Evolutionary conservation across 2,888 invertebrate species (phyloP).

Genomic region (Drosophila maculinotata): DNA sequence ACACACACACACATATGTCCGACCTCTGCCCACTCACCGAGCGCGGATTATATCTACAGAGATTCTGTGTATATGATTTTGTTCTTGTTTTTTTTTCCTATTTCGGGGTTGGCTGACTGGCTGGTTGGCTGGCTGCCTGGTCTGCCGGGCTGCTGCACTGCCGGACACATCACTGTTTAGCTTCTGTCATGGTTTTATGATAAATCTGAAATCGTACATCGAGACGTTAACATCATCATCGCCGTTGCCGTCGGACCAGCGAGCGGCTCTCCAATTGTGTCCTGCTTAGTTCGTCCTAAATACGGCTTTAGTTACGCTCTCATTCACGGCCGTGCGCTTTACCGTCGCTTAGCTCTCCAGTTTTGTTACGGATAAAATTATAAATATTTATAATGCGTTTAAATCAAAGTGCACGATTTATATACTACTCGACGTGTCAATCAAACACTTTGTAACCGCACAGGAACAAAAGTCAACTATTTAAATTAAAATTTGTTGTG

Average conservation of each 20-base stretch:
- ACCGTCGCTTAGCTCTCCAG: slow-evolving; percentile 33
- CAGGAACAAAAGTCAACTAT: background rate
- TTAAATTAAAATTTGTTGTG: slow-evolving; percentile 13
- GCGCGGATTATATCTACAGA: slow-evolving; percentile 74
- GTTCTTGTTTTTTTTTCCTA: slow-evolving; percentile 52
- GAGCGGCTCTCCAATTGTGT: slow-evolving; percentile 18
- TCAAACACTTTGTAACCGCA: slow-evolving; percentile 1
- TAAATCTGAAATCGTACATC: slow-evolving; percentile 84
- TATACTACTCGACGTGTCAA: background rate
- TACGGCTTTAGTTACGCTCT: slow-evolving; percentile 9
- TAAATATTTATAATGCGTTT: slow-evolving; percentile 13
- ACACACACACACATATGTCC: slow-evolving; percentile 22
- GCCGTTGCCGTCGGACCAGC: slow-evolving; percentile 53
- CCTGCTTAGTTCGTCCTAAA: slow-evolving; percentile 33
- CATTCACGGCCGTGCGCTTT: slow-evolving; percentile 33
- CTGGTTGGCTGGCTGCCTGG: slow-evolving; percentile 49
- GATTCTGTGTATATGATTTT: slow-evolving; percentile 16
- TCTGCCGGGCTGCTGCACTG: slow-evolving; percentile 52
- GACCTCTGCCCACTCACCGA: slow-evolving; percentile 77
- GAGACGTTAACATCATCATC: slow-evolving; percentile 83
- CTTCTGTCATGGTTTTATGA: slow-evolving; percentile 83
- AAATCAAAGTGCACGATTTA: slow-evolving; percentile 20
- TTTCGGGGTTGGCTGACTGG: slow-evolving; percentile 76
- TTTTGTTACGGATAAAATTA: slow-evolving; percentile 11
- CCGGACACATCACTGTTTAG: slow-evolving; percentile 78